Conservation (phyloP, 2,797 vertebrate genomes). For the Hephaestus fuliginosus region DNA sequence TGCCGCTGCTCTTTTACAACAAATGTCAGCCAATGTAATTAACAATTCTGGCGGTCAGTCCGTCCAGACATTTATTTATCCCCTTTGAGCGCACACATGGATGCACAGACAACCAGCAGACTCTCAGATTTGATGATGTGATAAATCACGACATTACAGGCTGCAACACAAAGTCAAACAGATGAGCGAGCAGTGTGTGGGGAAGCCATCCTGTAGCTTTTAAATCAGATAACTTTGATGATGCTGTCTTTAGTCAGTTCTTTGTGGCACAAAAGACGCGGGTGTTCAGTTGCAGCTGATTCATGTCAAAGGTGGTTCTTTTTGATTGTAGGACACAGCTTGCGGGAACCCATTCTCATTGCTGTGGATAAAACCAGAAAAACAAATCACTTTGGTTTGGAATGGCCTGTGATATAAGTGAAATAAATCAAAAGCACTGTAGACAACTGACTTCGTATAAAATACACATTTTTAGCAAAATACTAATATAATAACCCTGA, state of each 20-base stretch:
- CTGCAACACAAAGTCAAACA: slow-evolving; percentile 29
- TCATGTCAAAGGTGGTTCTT: slow-evolving; percentile 55
- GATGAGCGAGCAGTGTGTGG: slow-evolving; percentile 30
- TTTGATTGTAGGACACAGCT: slow-evolving; percentile 68
- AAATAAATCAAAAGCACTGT: not conserved
- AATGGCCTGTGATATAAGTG: not conserved
- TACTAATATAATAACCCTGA: not conserved
- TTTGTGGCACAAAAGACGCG: slow-evolving; percentile 15
- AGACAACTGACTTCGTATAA: slow-evolving; percentile 4
- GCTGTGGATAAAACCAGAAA: slow-evolving; percentile 65
- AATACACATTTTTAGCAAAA: not conserved
- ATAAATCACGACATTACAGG: slow-evolving; percentile 45
- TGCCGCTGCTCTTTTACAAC: slow-evolving; percentile 51
- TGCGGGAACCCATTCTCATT: slow-evolving; percentile 74
- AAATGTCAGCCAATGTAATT: slow-evolving; percentile 65
- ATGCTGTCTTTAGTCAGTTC: not conserved
- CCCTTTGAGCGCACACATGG: slow-evolving; percentile 40
- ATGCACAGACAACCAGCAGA: slow-evolving; percentile 38
- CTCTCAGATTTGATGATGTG: slow-evolving; percentile 40
- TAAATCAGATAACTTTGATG: slow-evolving; percentile 9
- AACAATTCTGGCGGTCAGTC: slow-evolving; percentile 39
- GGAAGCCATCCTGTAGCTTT: slow-evolving; percentile 19
- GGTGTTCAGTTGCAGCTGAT: not conserved
- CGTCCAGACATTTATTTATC: slow-evolving; percentile 54
- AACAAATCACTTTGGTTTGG: not conserved